These are phyloP conservation scores for Tragelaphus oryx DNA, from an alignment of 2,797 vertebrate genomes.

Conservation along the genomic window DNA sequence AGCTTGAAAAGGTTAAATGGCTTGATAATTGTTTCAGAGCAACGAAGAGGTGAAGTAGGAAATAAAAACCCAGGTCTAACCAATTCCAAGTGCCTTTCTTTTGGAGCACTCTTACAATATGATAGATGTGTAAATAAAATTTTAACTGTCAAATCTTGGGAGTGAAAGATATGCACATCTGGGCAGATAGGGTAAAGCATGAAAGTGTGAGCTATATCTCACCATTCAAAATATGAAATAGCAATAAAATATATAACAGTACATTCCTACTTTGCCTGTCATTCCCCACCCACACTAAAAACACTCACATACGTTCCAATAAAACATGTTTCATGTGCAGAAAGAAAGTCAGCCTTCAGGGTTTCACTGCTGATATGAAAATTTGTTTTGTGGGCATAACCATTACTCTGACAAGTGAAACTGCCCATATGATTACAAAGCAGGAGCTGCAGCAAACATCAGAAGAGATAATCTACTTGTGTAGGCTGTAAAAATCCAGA, in stretches of 20 bases:
- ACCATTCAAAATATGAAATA: not conserved
- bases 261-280: not conserved
- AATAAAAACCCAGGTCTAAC: not conserved
- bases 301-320: not conserved
- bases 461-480: slow-evolving; percentile 97
- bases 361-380: slow-evolving; percentile 95
- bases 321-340: not conserved
- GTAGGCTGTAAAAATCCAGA: slow-evolving; percentile 97
- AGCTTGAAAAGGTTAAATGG: not conserved
- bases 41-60: not conserved
- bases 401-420: slow-evolving; percentile 99
- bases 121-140: not conserved
- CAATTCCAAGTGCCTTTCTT: not conserved
- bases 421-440: slow-evolving; percentile 97
- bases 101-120: not conserved
- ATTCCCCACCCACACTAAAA: not conserved
- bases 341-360: slow-evolving; percentile 76
- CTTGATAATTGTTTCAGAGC: not conserved
- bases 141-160: not conserved
- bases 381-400: slow-evolving; percentile 96
- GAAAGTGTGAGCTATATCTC: not conserved
- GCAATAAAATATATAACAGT: not conserved
- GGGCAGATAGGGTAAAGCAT: not conserved
- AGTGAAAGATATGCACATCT: not conserved
- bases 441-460: slow-evolving; percentile 97